Evolutionary conservation across 37 sponge, comb jelly and placozoan genomes (phyloP), one percentile per base, ranked within the genome.

Genomic region (Aphrocallistes beatrix): DNA sequence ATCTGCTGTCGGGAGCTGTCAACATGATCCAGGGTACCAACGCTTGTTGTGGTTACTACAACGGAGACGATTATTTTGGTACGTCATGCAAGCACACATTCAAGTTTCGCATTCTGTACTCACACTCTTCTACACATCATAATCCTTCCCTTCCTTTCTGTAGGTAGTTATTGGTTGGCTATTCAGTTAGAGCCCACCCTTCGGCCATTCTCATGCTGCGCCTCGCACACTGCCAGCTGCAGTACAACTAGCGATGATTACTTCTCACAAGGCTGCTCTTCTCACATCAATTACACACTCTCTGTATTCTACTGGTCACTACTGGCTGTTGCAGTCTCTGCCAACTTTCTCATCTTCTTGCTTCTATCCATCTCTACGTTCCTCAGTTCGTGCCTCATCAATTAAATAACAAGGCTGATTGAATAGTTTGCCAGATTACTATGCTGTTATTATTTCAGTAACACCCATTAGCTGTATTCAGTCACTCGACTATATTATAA

Each of bases 171-270:
- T 30, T 60, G 75, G 75, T 30, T 60, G 10, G 8, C 25, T 8
- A 30, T 28, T 6, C 75, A 60, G 34, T 30, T 60, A 6, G 75
- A 60, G 28, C 34, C n/a, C 34, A 30, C 10, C 34, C 75, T 60
- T 1, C 75, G 75, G 34, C 75, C 75, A 6, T 60, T 60, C 75
- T 60, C 75, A 3, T 60, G 75, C 75, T 60, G 75, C 75, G 75
- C 25, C 25, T 60, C 75, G 10, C 75, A 60, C 28, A 60, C 75
- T 3, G 75, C 75, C 25, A 60, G 75, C 34, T 60, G 75, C 34
- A 60, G 75, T 13, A 30, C 34, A 3, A 13, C 10, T 30, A 60
- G 75, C 34, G 75, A 60, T 13, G 75, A 60, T 30, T 60, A 60
- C 21, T 60, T 32, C 34, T 19, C 28, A 32, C 32, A 60, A 60